A percentile compares a stretch with the other conserved stretches of the same genome.
Evolutionary conservation across 2,888 invertebrate species (phyloP).

Genomic region (Apodemia zela): DNA sequence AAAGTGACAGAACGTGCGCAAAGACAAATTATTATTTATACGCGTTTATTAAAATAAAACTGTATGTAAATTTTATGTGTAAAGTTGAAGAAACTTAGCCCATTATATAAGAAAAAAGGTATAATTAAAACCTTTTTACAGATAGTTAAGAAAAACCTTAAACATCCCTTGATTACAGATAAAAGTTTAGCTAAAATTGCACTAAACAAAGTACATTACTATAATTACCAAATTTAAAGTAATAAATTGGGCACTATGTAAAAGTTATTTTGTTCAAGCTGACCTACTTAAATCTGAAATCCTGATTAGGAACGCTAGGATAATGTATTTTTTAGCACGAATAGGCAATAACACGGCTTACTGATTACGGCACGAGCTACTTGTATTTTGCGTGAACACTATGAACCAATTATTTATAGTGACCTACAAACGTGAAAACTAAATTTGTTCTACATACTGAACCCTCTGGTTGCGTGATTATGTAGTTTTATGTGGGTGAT

Average conservation of each 20-base stretch:
- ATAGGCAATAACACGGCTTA: conserved; percentile 26
- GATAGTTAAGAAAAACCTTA: too few species aligned
- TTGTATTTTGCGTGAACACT: conserved; percentile 35
- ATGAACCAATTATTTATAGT: conserved; percentile 44
- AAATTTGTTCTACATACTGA: conserved; percentile 24
- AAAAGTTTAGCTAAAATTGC: too few species aligned
- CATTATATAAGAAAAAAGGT: too few species aligned
- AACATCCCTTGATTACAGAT: too few species aligned
- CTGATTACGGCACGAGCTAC: conserved; percentile 26
- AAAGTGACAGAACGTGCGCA: too few species aligned
- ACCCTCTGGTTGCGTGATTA: conserved; percentile 30
- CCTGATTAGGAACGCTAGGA: conserved; percentile 18
- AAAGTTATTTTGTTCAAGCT: background rate
- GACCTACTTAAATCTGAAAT: conserved; percentile 14
- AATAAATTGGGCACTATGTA: background rate
- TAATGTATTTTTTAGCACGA: conserved; percentile 30
- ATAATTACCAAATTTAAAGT: background rate
- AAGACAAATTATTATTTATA: too few species aligned
- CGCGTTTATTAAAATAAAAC: too few species aligned
- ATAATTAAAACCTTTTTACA: too few species aligned
- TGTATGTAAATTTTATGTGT: too few species aligned
- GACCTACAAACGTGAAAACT: conserved; percentile 50
- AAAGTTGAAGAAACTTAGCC: too few species aligned
- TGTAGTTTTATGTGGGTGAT: conserved; percentile 31
- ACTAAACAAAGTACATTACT: too few species aligned